Evolutionary conservation across 1,140 invertebrate genomes (phyloP).

Genomic region (Asobara japonica): DNA sequence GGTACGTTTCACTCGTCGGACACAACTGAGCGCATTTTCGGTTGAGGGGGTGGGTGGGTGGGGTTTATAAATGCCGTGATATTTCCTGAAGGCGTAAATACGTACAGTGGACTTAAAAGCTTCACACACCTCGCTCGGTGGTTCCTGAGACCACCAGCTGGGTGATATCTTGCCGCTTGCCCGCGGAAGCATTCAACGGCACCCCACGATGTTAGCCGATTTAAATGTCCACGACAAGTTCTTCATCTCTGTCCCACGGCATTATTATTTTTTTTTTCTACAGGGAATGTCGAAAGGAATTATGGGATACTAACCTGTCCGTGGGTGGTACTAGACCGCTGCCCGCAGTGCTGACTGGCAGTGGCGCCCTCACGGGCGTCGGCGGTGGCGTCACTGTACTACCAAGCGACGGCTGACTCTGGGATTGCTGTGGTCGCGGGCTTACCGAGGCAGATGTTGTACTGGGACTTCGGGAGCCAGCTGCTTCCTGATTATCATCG

Average conservation of each 20-base stretch:
- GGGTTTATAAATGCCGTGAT: conserved; percentile 47
- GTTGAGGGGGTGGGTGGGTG: conserved; percentile 16
- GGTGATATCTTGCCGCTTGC: conserved; percentile 28
- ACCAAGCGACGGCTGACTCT: conserved; percentile 58
- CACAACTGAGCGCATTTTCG: background rate
- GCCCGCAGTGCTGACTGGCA: conserved; percentile 51
- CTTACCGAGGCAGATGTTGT: conserved; percentile 64
- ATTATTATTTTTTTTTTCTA: background rate
- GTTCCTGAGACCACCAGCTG: conserved; percentile 33
- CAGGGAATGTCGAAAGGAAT: background rate
- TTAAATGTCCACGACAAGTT: background rate
- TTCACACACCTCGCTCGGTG: conserved; percentile 55
- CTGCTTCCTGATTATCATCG: conserved; percentile 47
- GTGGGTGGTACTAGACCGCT: conserved; percentile 54
- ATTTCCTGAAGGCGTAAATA: conserved; percentile 64
- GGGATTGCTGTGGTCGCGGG: conserved; percentile 56
- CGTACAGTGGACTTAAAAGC: conserved; percentile 52
- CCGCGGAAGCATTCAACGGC: background rate
- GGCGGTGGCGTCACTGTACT: conserved; percentile 59
- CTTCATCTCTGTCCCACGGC: background rate
- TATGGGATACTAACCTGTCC: conserved; percentile 17
- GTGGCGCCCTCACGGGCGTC: conserved; percentile 53
- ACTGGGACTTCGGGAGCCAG: conserved; percentile 61
- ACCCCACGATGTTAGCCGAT: background rate
- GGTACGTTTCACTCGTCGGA: conserved; percentile 40